Evolutionary conservation across 2,888 invertebrate species (phyloP).

Genomic region (Hydroisotoma schaefferi): DNA sequence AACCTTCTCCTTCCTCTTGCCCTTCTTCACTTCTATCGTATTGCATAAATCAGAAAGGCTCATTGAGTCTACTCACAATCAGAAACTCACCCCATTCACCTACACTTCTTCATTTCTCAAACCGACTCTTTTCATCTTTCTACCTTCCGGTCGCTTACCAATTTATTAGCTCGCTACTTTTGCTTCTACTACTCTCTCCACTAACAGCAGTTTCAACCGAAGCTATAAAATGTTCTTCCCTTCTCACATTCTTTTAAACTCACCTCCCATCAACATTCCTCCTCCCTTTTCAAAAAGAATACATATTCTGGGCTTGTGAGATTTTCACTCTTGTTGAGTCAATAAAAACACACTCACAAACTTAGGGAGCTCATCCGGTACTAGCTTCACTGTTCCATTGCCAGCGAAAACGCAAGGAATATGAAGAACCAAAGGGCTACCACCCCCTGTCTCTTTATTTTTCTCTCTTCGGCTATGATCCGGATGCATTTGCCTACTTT

Average conservation of each 20-base stretch:
- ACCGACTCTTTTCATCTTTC: constrained; percentile 15
- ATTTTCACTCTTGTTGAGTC: too few species aligned
- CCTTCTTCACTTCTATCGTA: not conserved
- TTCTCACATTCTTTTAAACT: constrained; percentile 13
- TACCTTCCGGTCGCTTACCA: constrained; percentile 13
- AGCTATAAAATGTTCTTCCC: constrained; percentile 9
- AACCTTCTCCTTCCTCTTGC: constrained; percentile 6
- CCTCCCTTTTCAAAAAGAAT: not conserved
- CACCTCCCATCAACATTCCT: constrained; percentile 3
- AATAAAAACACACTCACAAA: too few species aligned
- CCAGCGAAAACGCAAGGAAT: too few species aligned
- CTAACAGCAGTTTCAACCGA: not conserved
- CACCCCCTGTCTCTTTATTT: not conserved
- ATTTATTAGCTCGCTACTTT: constrained; percentile 7
- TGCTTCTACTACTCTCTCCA: not conserved
- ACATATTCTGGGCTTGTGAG: not conserved
- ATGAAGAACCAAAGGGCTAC: too few species aligned
- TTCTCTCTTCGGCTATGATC: not conserved
- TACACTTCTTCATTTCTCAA: not conserved
- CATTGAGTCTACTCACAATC: not conserved
- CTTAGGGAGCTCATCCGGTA: too few species aligned
- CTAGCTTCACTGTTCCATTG: too few species aligned
- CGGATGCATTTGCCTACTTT: too few species aligned
- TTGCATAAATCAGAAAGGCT: constrained; percentile 13
- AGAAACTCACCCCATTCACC: constrained; percentile 6